These are phyloP conservation scores for Watersipora subatra DNA, from an alignment of 1,140 invertebrate species.

Conservation along the genomic window DNA sequence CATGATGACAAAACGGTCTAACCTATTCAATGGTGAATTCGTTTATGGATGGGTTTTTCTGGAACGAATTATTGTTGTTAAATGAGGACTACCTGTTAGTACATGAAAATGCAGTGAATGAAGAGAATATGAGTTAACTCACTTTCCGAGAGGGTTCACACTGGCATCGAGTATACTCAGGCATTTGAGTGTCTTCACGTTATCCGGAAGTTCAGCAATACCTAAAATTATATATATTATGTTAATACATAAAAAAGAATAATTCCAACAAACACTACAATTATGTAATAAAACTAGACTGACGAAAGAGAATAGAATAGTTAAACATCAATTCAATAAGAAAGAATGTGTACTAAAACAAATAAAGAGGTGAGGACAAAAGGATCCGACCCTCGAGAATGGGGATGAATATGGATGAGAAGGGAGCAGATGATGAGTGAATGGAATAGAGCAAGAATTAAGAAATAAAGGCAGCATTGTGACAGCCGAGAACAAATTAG, in stretches of 20 bases:
- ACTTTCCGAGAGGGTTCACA: slow-evolving; percentile 39
- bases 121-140: too few species aligned
- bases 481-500: not conserved
- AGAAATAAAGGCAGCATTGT: not conserved
- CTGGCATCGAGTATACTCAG: slow-evolving; percentile 33
- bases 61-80: too few species aligned
- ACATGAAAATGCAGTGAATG: too few species aligned
- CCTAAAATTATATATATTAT: slow-evolving; percentile 24
- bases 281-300: too few species aligned
- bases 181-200: slow-evolving; percentile 35
- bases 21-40: too few species aligned
- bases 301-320: not conserved
- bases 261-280: too few species aligned
- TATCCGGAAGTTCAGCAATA: slow-evolving; percentile 37
- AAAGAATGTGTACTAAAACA: not conserved
- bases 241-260: too few species aligned
- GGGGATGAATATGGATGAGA: not conserved
- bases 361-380: not conserved
- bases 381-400: not conserved
- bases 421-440: not conserved
- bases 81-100: too few species aligned
- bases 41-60: too few species aligned
- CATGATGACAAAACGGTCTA: too few species aligned
- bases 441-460: not conserved
- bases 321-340: not conserved